phyloP scores from a whole-genome alignment of 1,140 invertebrate species.

The Heterodera carotae region DNA sequence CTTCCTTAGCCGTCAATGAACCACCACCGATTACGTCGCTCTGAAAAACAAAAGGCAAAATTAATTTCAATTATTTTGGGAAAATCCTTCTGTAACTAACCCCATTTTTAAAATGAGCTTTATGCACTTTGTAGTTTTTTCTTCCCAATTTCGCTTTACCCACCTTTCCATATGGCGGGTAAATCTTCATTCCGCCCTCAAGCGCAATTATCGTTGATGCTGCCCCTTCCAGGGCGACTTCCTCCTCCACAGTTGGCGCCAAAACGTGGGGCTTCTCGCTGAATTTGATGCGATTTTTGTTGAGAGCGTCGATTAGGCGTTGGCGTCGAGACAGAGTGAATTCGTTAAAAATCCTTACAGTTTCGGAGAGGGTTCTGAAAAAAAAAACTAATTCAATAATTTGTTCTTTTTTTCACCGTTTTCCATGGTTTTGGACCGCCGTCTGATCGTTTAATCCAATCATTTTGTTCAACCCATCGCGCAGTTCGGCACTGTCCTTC shows the following conservation, averaged over 20 bases:
- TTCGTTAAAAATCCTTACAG: constrained; percentile 22
- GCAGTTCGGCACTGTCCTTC: neutral
- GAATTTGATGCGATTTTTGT: constrained; percentile 21
- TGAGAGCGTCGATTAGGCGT: constrained; percentile 19
- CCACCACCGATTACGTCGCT: constrained; percentile 10
- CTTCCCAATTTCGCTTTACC: too few relatives aligned
- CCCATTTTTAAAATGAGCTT: too few relatives aligned
- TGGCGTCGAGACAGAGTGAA: neutral
- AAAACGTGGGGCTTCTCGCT: constrained; percentile 10
- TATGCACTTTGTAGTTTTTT: too few relatives aligned
- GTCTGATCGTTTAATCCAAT: neutral
- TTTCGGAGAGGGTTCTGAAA: constrained; percentile 1
- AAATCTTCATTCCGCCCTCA: neutral
- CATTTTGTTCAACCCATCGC: neutral
- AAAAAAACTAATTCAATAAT: neutral
- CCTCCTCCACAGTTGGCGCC: neutral
- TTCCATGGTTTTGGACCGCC: constrained; percentile 3
- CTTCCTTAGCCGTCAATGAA: neutral
- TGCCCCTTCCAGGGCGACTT: neutral
- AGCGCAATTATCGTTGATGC: neutral
- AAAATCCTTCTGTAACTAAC: too few relatives aligned
- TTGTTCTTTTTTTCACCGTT: constrained; percentile 9
- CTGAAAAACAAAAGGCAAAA: constrained; percentile 15
- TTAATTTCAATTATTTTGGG: too few relatives aligned
- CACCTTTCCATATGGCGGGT: constrained; percentile 27